Evolutionary conservation across 2,797 vertebrate species (phyloP).

Genomic region (Spheniscus humboldti): DNA sequence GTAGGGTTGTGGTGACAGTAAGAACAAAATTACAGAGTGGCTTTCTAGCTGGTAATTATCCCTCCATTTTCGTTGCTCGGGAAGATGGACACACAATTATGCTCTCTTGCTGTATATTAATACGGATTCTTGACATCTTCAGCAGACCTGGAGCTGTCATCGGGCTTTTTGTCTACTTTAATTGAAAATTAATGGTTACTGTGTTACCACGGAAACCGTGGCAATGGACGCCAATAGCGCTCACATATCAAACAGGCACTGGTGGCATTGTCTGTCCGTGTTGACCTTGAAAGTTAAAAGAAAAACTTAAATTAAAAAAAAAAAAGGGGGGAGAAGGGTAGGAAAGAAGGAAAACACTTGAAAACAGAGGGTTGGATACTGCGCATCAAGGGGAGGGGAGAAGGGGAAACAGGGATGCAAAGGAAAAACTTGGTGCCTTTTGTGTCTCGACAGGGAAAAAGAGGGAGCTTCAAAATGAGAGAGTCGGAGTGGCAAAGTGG

Average conservation of each 20-base stretch:
- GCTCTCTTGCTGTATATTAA: constrained; percentile 99
- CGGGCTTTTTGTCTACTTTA: constrained; percentile 99
- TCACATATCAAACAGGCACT: constrained; percentile 91
- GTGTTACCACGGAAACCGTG: constrained; percentile 94
- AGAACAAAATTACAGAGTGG: constrained; percentile 87
- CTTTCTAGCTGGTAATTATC: constrained; percentile 87
- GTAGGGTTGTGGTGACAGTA: constrained; percentile 84
- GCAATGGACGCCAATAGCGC: constrained; percentile 87
- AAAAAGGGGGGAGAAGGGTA: constrained; percentile 1
- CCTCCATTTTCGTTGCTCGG: constrained; percentile 83
- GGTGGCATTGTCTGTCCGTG: constrained; percentile 95
- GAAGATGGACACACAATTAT: constrained; percentile 99
- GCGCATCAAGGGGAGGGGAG: constrained; percentile 68
- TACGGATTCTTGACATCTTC: constrained; percentile 99
- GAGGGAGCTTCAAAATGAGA: constrained; percentile 54
- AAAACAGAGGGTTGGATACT: constrained; percentile 78
- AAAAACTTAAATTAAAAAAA: constrained; percentile 78
- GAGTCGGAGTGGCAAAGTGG: constrained; percentile 73
- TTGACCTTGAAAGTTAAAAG: constrained; percentile 97
- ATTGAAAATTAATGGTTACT: constrained; percentile 99
- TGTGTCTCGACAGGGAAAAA: constrained; percentile 25
- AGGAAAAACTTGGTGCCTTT: constrained; percentile 75
- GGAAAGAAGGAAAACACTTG: constrained; percentile 12
- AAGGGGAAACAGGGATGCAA: neutral
- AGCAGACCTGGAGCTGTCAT: constrained; percentile 99